Base-by-base conservation (phyloP, 2,113 vertebrate species). In the Xenotilapia leptura region DNA sequence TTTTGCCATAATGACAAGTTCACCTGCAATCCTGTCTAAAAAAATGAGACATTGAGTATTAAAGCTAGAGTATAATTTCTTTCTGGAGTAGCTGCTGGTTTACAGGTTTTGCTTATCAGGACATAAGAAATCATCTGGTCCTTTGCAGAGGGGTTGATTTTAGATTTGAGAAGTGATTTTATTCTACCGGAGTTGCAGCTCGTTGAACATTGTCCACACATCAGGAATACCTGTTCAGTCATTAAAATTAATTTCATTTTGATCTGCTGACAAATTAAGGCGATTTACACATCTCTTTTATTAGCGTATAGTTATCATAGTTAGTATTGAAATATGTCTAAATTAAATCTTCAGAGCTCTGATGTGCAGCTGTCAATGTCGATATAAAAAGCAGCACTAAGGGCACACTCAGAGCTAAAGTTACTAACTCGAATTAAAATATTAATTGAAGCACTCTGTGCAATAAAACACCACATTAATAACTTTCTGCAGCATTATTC, bases 131-230 rank as follows among this genome's bases (percentile, higher is more conserved):
- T 38, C 33, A 1, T 8, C 19, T 38, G 33, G 60, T 21, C 10
- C 10, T 38, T 13, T 38, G 33, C 60, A 38, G 0, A 38, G 0
- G 31, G 1, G 0, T 65, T 21, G 60, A 8, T 38, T 65, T 38
- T n/a, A 38, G 23, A 38, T 65, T 38, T 65, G 31, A 36, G 17
- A 36, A n/a, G 2, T 19, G 31, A n/a, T 38, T 65, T 0, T 38
- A 65, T 0, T 38, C 60, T 38, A 0, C 60, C 1, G 2, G 1
- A 65, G 33, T 12, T 38, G 17, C 17, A 65, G 60, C 31, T 36
- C 9, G 11, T 62, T 19, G 1, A 62, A n/a, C 9, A 33, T 33
- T 19, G 4, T 9, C 0, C 17, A 38, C 60, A 12, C 31, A 38
- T 33, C 60, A n/a, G n/a, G n/a, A n/a, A n/a, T n/a, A 38, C 33